These are phyloP conservation scores for Lates japonicus DNA, from an alignment of 2,797 vertebrate genomes.

Conservation along the genomic window DNA sequence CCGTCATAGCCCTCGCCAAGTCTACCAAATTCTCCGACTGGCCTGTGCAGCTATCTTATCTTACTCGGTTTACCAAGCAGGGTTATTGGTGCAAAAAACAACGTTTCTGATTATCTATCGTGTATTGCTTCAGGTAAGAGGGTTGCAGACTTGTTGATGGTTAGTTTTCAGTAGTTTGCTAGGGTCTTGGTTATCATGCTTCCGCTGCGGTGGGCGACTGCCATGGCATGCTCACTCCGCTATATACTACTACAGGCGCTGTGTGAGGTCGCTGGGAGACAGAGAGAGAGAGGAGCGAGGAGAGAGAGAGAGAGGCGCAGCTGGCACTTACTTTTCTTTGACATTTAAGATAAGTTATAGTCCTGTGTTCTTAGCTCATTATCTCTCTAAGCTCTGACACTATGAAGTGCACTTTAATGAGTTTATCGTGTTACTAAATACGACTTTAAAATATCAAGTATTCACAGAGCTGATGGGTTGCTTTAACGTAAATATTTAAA, in stretches of 20 bases:
- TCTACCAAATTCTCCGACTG: conserved; percentile 78
- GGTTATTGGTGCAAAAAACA: conserved; percentile 11
- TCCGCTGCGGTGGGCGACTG: conserved; percentile 16
- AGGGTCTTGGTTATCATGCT: background rate
- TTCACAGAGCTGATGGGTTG: background rate
- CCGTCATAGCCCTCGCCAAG: conserved; percentile 83
- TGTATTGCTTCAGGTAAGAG: background rate
- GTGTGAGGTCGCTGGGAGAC: conserved; percentile 15
- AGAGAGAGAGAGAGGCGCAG: conserved; percentile 16
- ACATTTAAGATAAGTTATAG: conserved; percentile 3
- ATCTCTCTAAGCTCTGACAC: background rate
- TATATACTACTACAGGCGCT: too few relatives aligned
- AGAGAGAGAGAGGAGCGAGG: conserved; percentile 13
- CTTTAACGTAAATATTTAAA: background rate
- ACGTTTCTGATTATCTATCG: background rate
- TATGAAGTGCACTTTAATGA: conserved; percentile 1
- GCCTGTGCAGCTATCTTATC: conserved; percentile 9
- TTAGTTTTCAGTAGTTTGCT: conserved; percentile 7
- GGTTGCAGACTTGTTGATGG: background rate
- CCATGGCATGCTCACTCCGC: conserved; percentile 45
- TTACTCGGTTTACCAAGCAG: conserved; percentile 3
- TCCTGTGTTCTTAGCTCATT: conserved; percentile 2
- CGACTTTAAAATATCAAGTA: background rate
- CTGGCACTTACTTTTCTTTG: background rate
- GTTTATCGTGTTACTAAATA: background rate